Evolutionary conservation across 2,888 invertebrate genomes (phyloP).

Genomic region (Prosopocoilus inquinatus): DNA sequence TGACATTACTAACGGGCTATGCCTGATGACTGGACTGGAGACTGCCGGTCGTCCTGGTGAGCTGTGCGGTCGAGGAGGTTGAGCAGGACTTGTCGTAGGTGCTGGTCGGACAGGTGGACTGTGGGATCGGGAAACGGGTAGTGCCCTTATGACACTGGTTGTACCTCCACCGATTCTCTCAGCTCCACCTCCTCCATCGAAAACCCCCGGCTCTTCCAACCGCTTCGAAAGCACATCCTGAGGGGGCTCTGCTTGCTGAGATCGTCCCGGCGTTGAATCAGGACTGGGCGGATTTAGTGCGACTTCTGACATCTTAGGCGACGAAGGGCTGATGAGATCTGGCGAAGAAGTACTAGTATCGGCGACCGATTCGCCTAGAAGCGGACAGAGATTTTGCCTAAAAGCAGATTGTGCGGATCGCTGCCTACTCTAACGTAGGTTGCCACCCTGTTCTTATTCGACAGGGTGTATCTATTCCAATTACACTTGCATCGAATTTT

Average conservation of each 20-base stretch:
- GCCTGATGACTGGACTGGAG: slow-evolving; percentile 45
- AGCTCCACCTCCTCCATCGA: slow-evolving; percentile 50
- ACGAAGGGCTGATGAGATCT: slow-evolving; percentile 79
- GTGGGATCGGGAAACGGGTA: slow-evolving; percentile 44
- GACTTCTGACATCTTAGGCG: slow-evolving; percentile 74
- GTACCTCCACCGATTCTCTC: slow-evolving; percentile 37
- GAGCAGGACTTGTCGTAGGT: slow-evolving; percentile 43
- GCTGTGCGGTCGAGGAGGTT: slow-evolving; percentile 49
- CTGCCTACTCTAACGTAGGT: slow-evolving; percentile 41
- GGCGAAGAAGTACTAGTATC: slow-evolving; percentile 92
- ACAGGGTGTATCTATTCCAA: no score
- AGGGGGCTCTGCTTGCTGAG: slow-evolving; percentile 52
- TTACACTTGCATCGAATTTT: no score
- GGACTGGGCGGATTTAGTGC: slow-evolving; percentile 59
- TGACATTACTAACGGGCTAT: slow-evolving; percentile 41
- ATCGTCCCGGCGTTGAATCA: slow-evolving; percentile 58
- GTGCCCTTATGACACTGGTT: slow-evolving; percentile 45
- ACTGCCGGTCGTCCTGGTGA: slow-evolving; percentile 48
- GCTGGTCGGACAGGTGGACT: slow-evolving; percentile 47
- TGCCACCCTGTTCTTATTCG: no score
- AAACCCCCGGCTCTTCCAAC: slow-evolving; percentile 56
- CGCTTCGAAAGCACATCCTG: slow-evolving; percentile 48
- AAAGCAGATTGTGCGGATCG: slow-evolving; percentile 45
- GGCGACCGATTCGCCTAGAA: slow-evolving; percentile 85
- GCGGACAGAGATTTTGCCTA: slow-evolving; percentile 53